Evolutionary conservation across 64 coral and sea anemone genomes (phyloP), one percentile per base, ranked within the genome.

Genomic region (Dendrophyllia cribrosa): DNA sequence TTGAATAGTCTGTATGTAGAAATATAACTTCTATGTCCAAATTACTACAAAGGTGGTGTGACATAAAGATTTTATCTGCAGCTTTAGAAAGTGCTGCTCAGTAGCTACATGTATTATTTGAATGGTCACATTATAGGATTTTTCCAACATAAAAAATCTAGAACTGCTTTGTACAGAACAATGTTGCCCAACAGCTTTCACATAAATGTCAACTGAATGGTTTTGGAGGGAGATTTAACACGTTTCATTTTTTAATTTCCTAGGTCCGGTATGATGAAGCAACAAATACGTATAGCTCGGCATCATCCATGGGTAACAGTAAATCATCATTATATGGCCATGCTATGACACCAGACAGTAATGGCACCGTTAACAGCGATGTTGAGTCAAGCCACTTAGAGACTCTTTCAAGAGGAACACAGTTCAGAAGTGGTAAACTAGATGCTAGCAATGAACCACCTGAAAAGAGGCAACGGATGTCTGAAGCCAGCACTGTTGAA

Each of bases 261-360:
- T 67, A 96, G 95, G 95, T 96, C 81, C 77, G 92, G 47, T 96
- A 91, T 91, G 95, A 97, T 70, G 95, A 97, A 59, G 86, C 69
- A 65, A 66, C 68, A 44, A 72, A 78, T 19, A 23, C 86, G 25
- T 86, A 89, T 21, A 93, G 89, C 47, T 84, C 20, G 8, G 19
- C 91, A 48, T 26, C 91, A 14, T 79, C 88, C 45, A 97, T 97
- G 95, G 95, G 95, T 9, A 97, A 97, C 75, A 88, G 85, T 11
- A 97, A 97, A 84, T 89, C 95, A 7, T 69, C 95, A 17, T 43
- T 83, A 4, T 83, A 89, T 56, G 23, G 92, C 60, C 92, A 88
- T 88, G 80, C 50, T 20, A 88, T 84, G 14, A 69, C 88, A 34
- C 45, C 91, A 66, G 68, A 82, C 10, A 79, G 64, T 61, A 93